Evolutionary conservation across 2,797 vertebrate species (phyloP), one percentile per base, ranked within the genome.

Genomic region (Pogonophryne albipinna): DNA sequence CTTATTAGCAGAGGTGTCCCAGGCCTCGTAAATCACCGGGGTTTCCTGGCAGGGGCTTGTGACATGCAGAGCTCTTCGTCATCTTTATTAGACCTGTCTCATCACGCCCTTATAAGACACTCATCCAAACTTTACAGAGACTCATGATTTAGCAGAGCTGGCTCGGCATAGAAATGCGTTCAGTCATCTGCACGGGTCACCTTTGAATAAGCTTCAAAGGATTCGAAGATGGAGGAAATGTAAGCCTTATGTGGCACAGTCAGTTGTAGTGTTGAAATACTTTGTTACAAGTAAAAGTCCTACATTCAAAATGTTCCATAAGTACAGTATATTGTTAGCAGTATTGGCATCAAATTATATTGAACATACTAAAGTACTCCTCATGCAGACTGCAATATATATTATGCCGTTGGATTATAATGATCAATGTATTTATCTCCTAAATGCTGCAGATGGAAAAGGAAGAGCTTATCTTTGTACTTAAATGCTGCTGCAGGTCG

Each of bases 1-100:
- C 92, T 93, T 93, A 93, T 94, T 94, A 93, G 92, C 59, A 51
- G 88, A 89, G 91, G 92, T 93, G 90, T 79, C 85, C 74, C 31
- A 79, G 83, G 68, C 84, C 91, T 91, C 88, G 58, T 94, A 87
- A 82, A 93, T 94, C 93, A 93, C 78, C 2, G 79, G 91, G 89
- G 70, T 92, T 92, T 93, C 80, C 91, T 93, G 92, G 92, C 92
- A 88, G 72, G 64, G 89, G 80, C 86, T 50, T 72, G 76, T 66
- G 89, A 91, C 89, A 83, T 31, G 71, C 67, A 12, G 78, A 47
- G 84, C 87, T 79, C 76, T 94, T 78, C 5, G 83, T 94, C 93
- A 91, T 93, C 87, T 94, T 94, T 93, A 93, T 87, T 85, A 86
- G 82, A 47, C 85, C 87, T 86, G 93, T 92, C 93, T 92, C 91